Percentiles rank a stretch among this genome's conserved stretches.
Conservation (phyloP, 2,888 invertebrate genomes). For the Galeruca laticollis region DNA sequence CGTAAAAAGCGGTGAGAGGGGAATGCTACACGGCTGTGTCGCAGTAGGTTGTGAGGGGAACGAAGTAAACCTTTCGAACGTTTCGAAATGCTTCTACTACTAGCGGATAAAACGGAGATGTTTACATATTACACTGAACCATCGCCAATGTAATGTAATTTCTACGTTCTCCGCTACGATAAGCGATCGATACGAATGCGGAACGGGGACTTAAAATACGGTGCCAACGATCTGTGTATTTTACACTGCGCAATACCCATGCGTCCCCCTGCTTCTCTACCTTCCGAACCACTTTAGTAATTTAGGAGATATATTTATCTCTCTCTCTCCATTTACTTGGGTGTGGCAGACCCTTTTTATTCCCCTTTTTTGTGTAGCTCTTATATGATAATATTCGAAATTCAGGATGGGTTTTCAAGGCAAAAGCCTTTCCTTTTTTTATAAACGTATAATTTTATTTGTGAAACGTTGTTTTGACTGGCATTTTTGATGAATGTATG, state of each 20-base stretch:
- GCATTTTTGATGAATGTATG: not conserved
- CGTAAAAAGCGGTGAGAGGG: constrained; percentile 30
- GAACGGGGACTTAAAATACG: constrained; percentile 17
- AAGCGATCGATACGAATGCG: constrained; percentile 32
- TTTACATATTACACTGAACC: constrained; percentile 20
- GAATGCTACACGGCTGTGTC: constrained; percentile 33
- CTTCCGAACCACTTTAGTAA: constrained; percentile 41
- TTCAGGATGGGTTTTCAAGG: constrained; percentile 10
- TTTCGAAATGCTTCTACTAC: constrained; percentile 27
- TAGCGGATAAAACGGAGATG: constrained; percentile 11
- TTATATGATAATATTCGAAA: constrained; percentile 19
- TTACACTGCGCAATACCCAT: constrained; percentile 28
- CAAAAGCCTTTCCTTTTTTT: constrained; percentile 22
- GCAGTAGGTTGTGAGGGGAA: constrained; percentile 36
- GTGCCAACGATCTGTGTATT: constrained; percentile 30
- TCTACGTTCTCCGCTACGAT: constrained; percentile 19
- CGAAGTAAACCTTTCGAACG: constrained; percentile 30
- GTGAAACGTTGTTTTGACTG: not conserved
- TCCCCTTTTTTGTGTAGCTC: constrained; percentile 15
- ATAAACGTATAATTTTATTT: constrained; percentile 12
- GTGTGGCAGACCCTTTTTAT: constrained; percentile 29
- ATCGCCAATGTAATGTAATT: constrained; percentile 19
- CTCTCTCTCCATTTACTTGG: constrained; percentile 28
- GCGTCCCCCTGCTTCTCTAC: constrained; percentile 30
- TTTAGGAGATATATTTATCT: constrained; percentile 32